phyloP scores from a whole-genome alignment of 1,140 invertebrate species.

The Drosophila pandora region DNA sequence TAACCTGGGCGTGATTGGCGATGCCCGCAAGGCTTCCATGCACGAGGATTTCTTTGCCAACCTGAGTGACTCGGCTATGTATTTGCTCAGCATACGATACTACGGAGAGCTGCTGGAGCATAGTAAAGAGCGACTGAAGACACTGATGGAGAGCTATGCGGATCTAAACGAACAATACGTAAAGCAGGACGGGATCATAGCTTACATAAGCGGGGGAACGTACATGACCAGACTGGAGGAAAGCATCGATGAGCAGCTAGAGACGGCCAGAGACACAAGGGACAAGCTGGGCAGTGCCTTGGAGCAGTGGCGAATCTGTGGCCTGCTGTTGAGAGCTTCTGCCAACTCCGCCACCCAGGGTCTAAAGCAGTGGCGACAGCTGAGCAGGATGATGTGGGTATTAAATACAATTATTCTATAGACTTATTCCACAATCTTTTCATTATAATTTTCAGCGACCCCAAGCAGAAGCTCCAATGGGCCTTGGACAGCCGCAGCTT shows the following conservation, averaged over 20 bases:
- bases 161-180: slow-evolving; percentile 75
- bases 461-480: slow-evolving; percentile 66
- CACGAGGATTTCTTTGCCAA: slow-evolving; percentile 83
- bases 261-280: slow-evolving; percentile 74
- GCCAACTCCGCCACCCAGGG: slow-evolving; percentile 72
- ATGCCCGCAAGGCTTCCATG: slow-evolving; percentile 79
- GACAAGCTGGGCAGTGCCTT: slow-evolving; percentile 77
- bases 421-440: not conserved
- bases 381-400: slow-evolving; percentile 60
- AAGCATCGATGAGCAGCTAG: slow-evolving; percentile 73
- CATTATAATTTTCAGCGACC: slow-evolving; percentile 45
- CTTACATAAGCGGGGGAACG: slow-evolving; percentile 76
- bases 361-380: slow-evolving; percentile 68
- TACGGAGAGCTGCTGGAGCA: slow-evolving; percentile 76
- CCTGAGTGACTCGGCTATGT: slow-evolving; percentile 74
- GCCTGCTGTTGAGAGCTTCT: slow-evolving; percentile 61
- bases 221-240: slow-evolving; percentile 79
- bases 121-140: slow-evolving; percentile 64
- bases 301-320: slow-evolving; percentile 83
- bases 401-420: not conserved
- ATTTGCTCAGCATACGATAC: slow-evolving; percentile 69
- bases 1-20: slow-evolving; percentile 74
- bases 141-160: slow-evolving; percentile 64
- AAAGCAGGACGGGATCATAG: slow-evolving; percentile 80
- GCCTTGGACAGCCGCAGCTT: slow-evolving; percentile 73